Evolutionary conservation across 2,888 invertebrate genomes (phyloP).

Genomic region (Meteorus cinctellus): DNA sequence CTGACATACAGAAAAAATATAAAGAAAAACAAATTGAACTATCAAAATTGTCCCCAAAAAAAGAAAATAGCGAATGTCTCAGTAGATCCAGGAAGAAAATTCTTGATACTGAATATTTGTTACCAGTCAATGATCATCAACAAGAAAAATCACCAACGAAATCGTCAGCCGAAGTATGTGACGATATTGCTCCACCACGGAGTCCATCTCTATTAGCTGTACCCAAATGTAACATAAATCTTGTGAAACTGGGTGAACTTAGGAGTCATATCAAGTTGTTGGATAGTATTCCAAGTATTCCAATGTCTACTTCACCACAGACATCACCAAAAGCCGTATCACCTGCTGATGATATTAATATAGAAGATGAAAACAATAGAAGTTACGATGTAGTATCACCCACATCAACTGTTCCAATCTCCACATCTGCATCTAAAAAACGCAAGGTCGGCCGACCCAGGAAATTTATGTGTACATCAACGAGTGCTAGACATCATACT

Average conservation of each 20-base stretch:
- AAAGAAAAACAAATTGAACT: constrained; percentile 89
- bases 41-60: constrained; percentile 80
- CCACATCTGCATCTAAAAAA: constrained; percentile 78
- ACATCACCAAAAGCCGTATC: constrained; percentile 60
- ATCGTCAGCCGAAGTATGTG: constrained; percentile 37
- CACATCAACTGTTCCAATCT: constrained; percentile 58
- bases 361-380: constrained; percentile 63
- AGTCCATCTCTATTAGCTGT: constrained; percentile 59
- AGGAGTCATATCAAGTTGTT: constrained; percentile 68
- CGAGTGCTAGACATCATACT: constrained; percentile 78
- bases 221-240: constrained; percentile 67
- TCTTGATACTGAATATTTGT: constrained; percentile 49
- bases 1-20: constrained; percentile 87
- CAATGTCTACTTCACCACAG: constrained; percentile 61
- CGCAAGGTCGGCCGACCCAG: constrained; percentile 88
- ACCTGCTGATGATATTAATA: constrained; percentile 53
- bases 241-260: constrained; percentile 67
- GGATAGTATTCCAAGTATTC: constrained; percentile 68
- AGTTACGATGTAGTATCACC: constrained; percentile 63
- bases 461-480: constrained; percentile 78
- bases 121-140: constrained; percentile 37
- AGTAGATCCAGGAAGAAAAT: constrained; percentile 74
- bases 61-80: constrained; percentile 75
- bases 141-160: not conserved
- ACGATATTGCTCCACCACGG: constrained; percentile 49